Conservation (phyloP, 30 jellyfish, hydroid and myxozoan genomes). For the Chironex yamaguchii region DNA sequence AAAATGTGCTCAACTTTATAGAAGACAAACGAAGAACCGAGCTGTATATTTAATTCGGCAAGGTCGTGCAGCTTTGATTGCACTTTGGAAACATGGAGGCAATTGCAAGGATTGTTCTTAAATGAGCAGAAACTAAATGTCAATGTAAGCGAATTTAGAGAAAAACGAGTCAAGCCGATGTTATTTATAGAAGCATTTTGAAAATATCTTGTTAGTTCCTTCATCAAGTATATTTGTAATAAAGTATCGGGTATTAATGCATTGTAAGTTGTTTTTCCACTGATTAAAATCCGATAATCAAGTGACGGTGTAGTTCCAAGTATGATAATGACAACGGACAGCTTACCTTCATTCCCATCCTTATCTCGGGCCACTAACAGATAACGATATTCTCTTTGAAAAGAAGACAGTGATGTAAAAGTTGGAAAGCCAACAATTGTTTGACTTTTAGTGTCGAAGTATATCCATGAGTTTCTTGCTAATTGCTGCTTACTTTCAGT, state of each 20-base stretch:
- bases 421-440: constrained; percentile 54
- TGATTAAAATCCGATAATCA: background rate
- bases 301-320: background rate
- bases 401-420: background rate
- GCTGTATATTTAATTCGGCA: too few species aligned
- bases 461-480: constrained; percentile 54
- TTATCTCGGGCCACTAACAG: background rate
- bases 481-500: background rate
- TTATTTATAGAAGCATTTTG: too few species aligned
- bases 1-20: too few species aligned
- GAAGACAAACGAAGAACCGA: too few species aligned
- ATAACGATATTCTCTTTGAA: background rate
- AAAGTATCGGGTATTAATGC: background rate
- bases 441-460: constrained; percentile 7
- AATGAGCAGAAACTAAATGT: too few species aligned
- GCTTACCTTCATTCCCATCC: background rate
- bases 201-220: too few species aligned
- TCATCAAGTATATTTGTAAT: background rate
- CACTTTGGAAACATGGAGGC: too few species aligned
- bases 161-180: too few species aligned
- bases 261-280: background rate
- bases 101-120: too few species aligned
- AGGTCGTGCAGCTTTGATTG: too few species aligned
- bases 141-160: too few species aligned
- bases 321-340: background rate